Conservation (phyloP, 2,113 vertebrate species). For the Okapia johnstoni region DNA sequence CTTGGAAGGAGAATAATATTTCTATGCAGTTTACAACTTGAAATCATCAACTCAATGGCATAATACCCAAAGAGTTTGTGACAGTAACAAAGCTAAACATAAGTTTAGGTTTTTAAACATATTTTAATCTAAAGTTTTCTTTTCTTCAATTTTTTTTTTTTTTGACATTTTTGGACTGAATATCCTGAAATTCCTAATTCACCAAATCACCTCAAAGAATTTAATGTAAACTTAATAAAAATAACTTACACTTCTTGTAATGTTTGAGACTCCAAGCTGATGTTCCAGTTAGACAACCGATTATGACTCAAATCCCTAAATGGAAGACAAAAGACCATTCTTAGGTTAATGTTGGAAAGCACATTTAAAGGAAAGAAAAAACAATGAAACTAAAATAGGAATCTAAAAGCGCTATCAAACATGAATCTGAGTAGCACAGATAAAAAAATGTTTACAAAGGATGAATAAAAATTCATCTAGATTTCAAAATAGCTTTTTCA, state of each 20-base stretch:
- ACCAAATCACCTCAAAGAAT: constrained; percentile 5
- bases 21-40: not conserved
- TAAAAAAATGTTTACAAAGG: not conserved
- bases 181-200: not conserved
- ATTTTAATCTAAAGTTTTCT: not conserved
- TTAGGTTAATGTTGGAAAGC: not conserved
- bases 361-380: not conserved
- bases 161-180: not conserved
- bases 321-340: not conserved
- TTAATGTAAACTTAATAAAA: constrained; percentile 37
- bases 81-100: constrained; percentile 6
- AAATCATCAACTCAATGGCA: constrained; percentile 1
- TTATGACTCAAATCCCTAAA: constrained; percentile 87
- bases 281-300: constrained; percentile 81
- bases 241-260: constrained; percentile 87
- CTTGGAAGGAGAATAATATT: not conserved
- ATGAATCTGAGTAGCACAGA: not conserved
- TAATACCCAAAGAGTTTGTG: not conserved
- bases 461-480: not conserved
- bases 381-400: not conserved
- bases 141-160: not conserved
- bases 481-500: constrained; percentile 9
- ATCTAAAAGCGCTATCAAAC: not conserved
- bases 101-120: not conserved
- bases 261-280: constrained; percentile 75